phyloP scores from a whole-genome alignment of 1,140 invertebrate species.

The Calephelis nemesis region DNA sequence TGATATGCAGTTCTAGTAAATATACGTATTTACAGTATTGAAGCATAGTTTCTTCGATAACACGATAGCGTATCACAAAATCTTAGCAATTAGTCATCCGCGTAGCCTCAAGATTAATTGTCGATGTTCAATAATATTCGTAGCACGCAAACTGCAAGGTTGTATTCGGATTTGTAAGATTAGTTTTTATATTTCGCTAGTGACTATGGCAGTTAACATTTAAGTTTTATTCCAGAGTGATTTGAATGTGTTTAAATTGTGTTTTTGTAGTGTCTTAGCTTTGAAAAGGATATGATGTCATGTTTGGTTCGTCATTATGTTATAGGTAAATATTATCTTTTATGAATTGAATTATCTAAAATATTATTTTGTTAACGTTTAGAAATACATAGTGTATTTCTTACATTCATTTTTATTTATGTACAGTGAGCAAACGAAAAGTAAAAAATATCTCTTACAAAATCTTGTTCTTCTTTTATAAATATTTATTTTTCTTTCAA shows the following conservation, averaged over 20 bases:
- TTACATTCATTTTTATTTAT: too few species aligned
- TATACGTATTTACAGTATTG: background rate
- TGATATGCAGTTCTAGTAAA: background rate
- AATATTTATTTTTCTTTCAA: too few species aligned
- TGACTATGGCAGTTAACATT: conserved; percentile 10
- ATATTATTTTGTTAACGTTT: too few species aligned
- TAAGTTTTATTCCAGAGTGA: conserved; percentile 5
- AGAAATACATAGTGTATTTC: too few species aligned
- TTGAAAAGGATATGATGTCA: background rate
- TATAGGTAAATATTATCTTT: background rate
- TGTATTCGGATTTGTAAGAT: conserved; percentile 15
- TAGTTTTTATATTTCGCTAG: conserved; percentile 6
- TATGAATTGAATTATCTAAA: too few species aligned
- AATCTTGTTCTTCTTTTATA: too few species aligned
- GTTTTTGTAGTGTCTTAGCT: background rate
- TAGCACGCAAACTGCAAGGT: conserved; percentile 27
- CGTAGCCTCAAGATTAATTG: conserved; percentile 16
- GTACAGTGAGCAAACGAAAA: too few species aligned
- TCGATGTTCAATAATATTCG: conserved; percentile 29
- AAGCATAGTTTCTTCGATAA: conserved; percentile 2
- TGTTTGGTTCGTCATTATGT: background rate
- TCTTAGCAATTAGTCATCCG: conserved; percentile 12
- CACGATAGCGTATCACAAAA: conserved; percentile 11
- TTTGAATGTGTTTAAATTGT: background rate
- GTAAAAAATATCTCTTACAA: too few species aligned